A percentile compares a stretch with the other conserved stretches of the same genome.
Evolutionary conservation across 1,140 invertebrate genomes (phyloP).

Genomic region (Luehdorfia chinensis): DNA sequence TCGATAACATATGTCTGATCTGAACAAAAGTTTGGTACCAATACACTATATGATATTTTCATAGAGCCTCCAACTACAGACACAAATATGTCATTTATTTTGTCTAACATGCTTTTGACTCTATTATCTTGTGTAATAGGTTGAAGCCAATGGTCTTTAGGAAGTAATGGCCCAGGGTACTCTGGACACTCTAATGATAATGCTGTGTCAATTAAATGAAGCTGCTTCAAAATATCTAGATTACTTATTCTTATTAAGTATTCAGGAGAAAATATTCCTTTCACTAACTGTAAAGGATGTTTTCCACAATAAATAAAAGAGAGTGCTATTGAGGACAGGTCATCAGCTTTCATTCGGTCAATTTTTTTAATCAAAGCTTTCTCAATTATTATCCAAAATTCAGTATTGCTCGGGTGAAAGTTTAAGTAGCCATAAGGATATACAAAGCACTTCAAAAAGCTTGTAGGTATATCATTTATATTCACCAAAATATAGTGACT

Average conservation of each 20-base stretch:
- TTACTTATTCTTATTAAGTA: constrained; percentile 80
- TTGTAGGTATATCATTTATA: constrained; percentile 69
- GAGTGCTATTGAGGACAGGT: constrained; percentile 80
- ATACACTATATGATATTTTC: constrained; percentile 71
- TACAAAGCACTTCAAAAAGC: constrained; percentile 79
- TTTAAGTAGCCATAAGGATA: constrained; percentile 81
- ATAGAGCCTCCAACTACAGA: constrained; percentile 60
- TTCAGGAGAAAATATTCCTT: constrained; percentile 80
- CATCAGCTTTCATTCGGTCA: constrained; percentile 78
- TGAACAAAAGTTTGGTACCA: constrained; percentile 77
- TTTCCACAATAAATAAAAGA: constrained; percentile 82
- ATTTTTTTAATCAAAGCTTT: constrained; percentile 78
- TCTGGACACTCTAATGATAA: constrained; percentile 81
- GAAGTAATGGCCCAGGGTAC: constrained; percentile 80
- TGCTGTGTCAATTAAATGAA: constrained; percentile 81
- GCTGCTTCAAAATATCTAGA: constrained; percentile 62
- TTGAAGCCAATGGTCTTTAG: constrained; percentile 73
- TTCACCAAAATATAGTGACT: constrained; percentile 79
- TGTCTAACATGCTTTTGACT: constrained; percentile 75
- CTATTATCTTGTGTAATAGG: constrained; percentile 75
- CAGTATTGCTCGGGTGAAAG: constrained; percentile 72
- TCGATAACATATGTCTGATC: constrained; percentile 81
- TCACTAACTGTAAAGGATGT: constrained; percentile 81
- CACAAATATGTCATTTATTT: constrained; percentile 68
- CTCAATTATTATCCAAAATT: constrained; percentile 82